Percentiles rank a stretch among this genome's conserved stretches.
These are phyloP conservation scores for Zootoca vivipara DNA, from an alignment of 2,113 vertebrate genomes.

Conservation along the genomic window DNA sequence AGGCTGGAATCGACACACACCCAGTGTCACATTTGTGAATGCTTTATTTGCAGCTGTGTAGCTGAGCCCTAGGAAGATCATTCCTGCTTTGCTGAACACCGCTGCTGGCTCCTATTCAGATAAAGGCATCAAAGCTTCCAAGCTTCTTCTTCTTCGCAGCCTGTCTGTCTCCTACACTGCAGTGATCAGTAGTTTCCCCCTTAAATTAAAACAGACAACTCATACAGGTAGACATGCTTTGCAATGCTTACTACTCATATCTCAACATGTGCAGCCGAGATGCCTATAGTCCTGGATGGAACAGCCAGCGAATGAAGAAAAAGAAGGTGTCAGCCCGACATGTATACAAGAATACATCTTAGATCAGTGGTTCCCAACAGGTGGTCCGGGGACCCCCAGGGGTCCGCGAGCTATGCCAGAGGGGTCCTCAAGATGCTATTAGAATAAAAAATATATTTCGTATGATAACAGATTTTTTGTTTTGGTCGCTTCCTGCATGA, in stretches of 20 bases:
- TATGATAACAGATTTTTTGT: too few species aligned
- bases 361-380: too few species aligned
- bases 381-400: too few species aligned
- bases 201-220: conserved; percentile 65
- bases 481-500: too few species aligned
- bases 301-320: not conserved
- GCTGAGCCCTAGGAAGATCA: conserved; percentile 40
- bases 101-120: conserved; percentile 53
- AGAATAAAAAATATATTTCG: too few species aligned
- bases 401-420: too few species aligned
- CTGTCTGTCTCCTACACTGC: conserved; percentile 55
- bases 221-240: conserved; percentile 54
- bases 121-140: conserved; percentile 41
- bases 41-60: too few species aligned
- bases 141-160: conserved; percentile 44
- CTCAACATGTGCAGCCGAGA: conserved; percentile 12
- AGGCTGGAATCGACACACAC: too few species aligned
- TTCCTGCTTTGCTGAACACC: conserved; percentile 46
- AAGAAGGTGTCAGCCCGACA: conserved; percentile 47
- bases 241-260: conserved; percentile 12
- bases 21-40: too few species aligned
- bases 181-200: conserved; percentile 54
- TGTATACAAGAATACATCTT: not conserved
- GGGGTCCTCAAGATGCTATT: too few species aligned
- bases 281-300: conserved; percentile 29